phyloP scores from a whole-genome alignment of 2,888 invertebrate genomes.

The Brachynemurus nebulosus region DNA sequence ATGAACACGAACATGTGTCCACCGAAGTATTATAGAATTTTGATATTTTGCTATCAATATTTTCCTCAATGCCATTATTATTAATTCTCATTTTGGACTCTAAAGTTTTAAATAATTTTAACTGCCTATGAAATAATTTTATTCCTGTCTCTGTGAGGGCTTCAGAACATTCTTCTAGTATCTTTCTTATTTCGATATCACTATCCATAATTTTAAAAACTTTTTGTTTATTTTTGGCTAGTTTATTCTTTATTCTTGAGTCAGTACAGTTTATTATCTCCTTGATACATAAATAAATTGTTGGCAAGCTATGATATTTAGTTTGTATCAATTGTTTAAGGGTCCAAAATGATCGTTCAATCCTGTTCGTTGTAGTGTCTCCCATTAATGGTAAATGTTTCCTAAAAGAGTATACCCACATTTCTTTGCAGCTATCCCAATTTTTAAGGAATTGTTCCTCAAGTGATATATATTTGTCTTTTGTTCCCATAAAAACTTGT shows the following conservation, averaged over 20 bases:
- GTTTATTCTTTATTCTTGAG: slow-evolving; percentile 9
- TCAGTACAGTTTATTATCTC: slow-evolving; percentile 10
- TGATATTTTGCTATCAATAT: slow-evolving; percentile 7
- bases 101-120: slow-evolving; percentile 10
- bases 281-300: slow-evolving; percentile 10
- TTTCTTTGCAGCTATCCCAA: slow-evolving; percentile 11
- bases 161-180: slow-evolving; percentile 11
- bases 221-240: slow-evolving; percentile 9
- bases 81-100: slow-evolving; percentile 8
- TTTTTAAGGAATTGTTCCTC: slow-evolving; percentile 12
- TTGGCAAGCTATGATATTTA: slow-evolving; percentile 8
- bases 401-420: slow-evolving; percentile 11
- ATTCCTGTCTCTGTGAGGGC: slow-evolving; percentile 11
- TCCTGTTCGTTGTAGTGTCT: slow-evolving; percentile 9
- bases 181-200: slow-evolving; percentile 11
- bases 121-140: slow-evolving; percentile 7
- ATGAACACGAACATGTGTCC: slow-evolving; percentile 8
- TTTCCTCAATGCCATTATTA: slow-evolving; percentile 9
- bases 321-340: slow-evolving; percentile 10
- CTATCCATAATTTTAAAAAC: slow-evolving; percentile 9
- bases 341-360: slow-evolving; percentile 9
- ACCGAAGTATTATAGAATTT: slow-evolving; percentile 8
- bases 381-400: slow-evolving; percentile 10
- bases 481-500: slow-evolving; percentile 8
- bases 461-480: slow-evolving; percentile 8